These are phyloP conservation scores for Fregata magnificens DNA, from an alignment of 2,113 vertebrate genomes.

Conservation along the genomic window DNA sequence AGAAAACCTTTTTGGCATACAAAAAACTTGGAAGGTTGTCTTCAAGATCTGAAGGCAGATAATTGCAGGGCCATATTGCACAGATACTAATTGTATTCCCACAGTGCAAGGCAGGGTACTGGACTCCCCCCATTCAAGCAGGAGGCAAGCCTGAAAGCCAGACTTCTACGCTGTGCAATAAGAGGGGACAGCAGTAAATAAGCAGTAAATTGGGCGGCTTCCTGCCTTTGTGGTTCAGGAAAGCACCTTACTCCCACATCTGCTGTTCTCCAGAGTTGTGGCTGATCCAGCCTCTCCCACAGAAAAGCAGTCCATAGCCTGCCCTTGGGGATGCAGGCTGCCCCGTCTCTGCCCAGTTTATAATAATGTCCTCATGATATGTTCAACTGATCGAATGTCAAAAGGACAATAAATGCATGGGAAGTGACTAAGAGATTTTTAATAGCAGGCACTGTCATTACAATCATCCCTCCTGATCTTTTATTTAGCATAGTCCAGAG, in stretches of 20 bases:
- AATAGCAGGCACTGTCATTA: neutral
- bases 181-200: neutral
- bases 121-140: neutral
- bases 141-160: neutral
- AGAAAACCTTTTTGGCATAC: neutral
- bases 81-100: too few relatives aligned
- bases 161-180: neutral
- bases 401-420: neutral
- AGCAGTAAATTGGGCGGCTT: neutral
- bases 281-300: neutral
- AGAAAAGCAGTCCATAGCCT: neutral
- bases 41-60: neutral
- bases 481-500: neutral
- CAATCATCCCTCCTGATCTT: neutral
- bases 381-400: neutral
- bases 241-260: neutral
- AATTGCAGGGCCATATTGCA: too few relatives aligned
- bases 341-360: neutral
- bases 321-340: neutral
- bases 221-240: neutral
- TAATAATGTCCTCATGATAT: accelerated
- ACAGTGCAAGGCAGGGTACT: neutral
- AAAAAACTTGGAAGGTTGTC: neutral
- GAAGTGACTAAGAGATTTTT: neutral
- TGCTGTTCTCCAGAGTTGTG: neutral